These are phyloP conservation scores for Lasiommata megera DNA, from an alignment of 2,888 invertebrate genomes.

Conservation along the genomic window DNA sequence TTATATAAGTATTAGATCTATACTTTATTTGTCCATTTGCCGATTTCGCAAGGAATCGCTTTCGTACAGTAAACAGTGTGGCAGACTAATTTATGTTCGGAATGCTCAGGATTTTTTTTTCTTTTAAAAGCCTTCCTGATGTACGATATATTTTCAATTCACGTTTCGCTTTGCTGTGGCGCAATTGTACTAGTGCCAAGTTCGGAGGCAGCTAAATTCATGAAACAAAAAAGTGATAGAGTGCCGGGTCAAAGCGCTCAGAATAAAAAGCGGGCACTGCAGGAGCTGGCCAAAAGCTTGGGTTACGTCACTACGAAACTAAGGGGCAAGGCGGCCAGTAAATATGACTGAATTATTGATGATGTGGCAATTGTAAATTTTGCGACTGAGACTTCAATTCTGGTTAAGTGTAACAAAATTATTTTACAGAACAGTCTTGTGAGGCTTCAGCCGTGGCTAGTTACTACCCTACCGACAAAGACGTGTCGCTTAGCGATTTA, in stretches of 20 bases:
- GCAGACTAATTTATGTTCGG: neutral
- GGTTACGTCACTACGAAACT: slow-evolving; percentile 22
- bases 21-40: neutral
- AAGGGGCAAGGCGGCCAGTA: slow-evolving; percentile 12
- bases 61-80: neutral
- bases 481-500: too few relatives aligned
- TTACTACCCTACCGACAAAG: too few relatives aligned
- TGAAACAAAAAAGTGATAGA: slow-evolving; percentile 30
- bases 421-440: too few relatives aligned
- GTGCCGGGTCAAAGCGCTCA: slow-evolving; percentile 22
- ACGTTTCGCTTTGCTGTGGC: slow-evolving; percentile 24
- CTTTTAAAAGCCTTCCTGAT: slow-evolving; percentile 17
- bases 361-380: neutral
- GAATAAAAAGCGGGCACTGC: slow-evolving; percentile 21
- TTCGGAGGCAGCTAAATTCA: slow-evolving; percentile 26
- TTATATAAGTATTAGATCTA: too few relatives aligned
- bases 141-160: slow-evolving; percentile 30
- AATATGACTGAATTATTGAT: slow-evolving; percentile 12
- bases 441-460: neutral
- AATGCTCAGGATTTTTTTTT: neutral
- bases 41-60: neutral
- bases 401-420: neutral
- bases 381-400: neutral
- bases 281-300: slow-evolving; percentile 9
- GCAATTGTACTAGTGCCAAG: slow-evolving; percentile 27